These are phyloP conservation scores for Drosophila takahashii DNA, from an alignment of 1,140 invertebrate species.

Conservation along the genomic window DNA sequence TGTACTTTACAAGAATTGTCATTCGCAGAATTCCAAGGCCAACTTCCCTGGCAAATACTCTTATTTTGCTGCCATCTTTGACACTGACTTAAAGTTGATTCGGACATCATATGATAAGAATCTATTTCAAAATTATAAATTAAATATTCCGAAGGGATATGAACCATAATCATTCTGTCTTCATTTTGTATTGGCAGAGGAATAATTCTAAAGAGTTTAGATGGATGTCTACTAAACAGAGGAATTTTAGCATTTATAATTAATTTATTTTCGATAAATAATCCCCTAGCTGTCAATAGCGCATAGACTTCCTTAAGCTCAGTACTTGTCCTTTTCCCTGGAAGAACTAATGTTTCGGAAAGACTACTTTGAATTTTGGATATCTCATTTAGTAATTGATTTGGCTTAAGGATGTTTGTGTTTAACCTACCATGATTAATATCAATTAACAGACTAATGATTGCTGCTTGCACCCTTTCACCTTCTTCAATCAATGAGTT, in stretches of 20 bases:
- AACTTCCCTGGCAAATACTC: conserved; percentile 8
- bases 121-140: conserved; percentile 5
- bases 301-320: neutral
- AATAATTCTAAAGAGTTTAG: conserved; percentile 4
- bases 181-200: neutral
- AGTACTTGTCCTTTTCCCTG: neutral
- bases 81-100: conserved; percentile 7
- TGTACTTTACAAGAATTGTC: conserved; percentile 7
- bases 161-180: neutral
- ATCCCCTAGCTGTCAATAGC: neutral
- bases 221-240: conserved; percentile 12
- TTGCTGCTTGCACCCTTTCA: too few species aligned
- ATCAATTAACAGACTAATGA: too few species aligned
- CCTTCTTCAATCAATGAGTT: too few species aligned
- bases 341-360: too few species aligned
- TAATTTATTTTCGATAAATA: neutral
- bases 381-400: too few species aligned
- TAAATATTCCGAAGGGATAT: conserved; percentile 4
- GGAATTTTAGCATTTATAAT: conserved; percentile 1
- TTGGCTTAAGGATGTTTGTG: too few species aligned
- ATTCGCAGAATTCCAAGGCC: conserved; percentile 4
- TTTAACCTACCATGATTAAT: too few species aligned
- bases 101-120: conserved; percentile 1
- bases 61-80: conserved; percentile 5
- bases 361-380: too few species aligned